phyloP scores from a whole-genome alignment of 2,888 invertebrate species.

The Odontocolon sp. region DNA sequence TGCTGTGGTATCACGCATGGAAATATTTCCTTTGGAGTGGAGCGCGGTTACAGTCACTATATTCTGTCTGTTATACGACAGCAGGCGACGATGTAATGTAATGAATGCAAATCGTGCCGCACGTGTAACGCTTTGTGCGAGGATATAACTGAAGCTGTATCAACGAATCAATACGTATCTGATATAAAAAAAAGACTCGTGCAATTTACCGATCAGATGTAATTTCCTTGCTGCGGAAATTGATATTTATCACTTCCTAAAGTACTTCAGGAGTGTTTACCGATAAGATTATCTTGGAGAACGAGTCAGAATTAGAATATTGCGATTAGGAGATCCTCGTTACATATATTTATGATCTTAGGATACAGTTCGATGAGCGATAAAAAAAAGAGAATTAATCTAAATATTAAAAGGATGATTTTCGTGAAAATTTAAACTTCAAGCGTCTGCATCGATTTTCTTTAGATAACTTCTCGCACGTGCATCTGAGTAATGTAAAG shows the following conservation, averaged over 20 bases:
- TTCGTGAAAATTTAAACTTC: too few species aligned
- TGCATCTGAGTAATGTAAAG: too few species aligned
- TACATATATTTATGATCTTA: too few species aligned
- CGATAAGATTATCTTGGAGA: not conserved
- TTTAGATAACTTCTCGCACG: too few species aligned
- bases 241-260: too few species aligned
- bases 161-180: not conserved
- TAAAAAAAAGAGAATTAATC: not conserved
- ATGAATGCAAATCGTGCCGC: slow-evolving; percentile 27
- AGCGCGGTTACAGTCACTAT: not conserved
- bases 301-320: not conserved
- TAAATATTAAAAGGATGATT: slow-evolving; percentile 3
- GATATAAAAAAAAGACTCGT: too few species aligned
- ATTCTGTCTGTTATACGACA: not conserved
- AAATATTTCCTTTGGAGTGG: not conserved
- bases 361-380: not conserved
- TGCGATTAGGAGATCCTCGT: too few species aligned
- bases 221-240: too few species aligned
- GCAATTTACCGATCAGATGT: too few species aligned
- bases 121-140: slow-evolving; percentile 26
- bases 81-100: not conserved
- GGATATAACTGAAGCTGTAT: not conserved
- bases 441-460: too few species aligned
- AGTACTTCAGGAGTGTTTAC: too few species aligned
- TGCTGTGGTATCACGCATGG: not conserved